Conservation (phyloP, 2,113 vertebrate species). For the Xenopus borealis region DNA sequence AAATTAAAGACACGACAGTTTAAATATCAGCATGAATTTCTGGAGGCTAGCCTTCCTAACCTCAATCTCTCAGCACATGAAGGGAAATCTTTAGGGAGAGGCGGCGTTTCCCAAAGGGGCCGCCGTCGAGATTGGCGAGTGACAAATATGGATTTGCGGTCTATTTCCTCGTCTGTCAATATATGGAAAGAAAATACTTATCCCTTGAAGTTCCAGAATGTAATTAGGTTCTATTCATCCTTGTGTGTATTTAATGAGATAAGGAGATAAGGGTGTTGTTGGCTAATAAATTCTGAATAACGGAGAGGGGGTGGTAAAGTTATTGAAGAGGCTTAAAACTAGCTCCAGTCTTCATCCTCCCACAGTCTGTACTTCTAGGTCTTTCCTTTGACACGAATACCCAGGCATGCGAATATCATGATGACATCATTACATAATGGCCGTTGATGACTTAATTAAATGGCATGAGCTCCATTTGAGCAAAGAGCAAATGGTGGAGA, state of each 20-base stretch:
- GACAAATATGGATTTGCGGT: constrained; percentile 16
- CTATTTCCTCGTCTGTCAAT: constrained; percentile 2
- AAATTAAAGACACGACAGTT: constrained; percentile 24
- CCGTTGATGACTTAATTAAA: too few species aligned
- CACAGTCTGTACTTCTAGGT: too few species aligned
- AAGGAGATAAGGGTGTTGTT: neutral
- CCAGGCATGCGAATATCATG: too few species aligned
- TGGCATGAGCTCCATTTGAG: too few species aligned
- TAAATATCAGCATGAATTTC: neutral
- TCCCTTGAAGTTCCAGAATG: neutral
- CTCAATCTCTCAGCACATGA: constrained; percentile 6
- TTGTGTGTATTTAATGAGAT: neutral
- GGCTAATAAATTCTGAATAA: neutral
- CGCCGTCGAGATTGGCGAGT: neutral
- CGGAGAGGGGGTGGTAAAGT: too few species aligned
- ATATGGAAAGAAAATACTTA: constrained; percentile 1
- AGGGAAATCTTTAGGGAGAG: neutral
- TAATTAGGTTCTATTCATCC: constrained; percentile 8
- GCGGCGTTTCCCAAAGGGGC: neutral
- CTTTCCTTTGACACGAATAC: too few species aligned
- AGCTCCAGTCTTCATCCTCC: too few species aligned
- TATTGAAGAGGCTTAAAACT: too few species aligned
- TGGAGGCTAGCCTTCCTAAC: neutral
- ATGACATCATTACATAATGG: too few species aligned
- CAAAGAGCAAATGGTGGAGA: too few species aligned